A percentile compares a stretch with the other conserved stretches of the same genome.
Conservation (phyloP, 2,888 invertebrate genomes). For the Nebria salina region DNA sequence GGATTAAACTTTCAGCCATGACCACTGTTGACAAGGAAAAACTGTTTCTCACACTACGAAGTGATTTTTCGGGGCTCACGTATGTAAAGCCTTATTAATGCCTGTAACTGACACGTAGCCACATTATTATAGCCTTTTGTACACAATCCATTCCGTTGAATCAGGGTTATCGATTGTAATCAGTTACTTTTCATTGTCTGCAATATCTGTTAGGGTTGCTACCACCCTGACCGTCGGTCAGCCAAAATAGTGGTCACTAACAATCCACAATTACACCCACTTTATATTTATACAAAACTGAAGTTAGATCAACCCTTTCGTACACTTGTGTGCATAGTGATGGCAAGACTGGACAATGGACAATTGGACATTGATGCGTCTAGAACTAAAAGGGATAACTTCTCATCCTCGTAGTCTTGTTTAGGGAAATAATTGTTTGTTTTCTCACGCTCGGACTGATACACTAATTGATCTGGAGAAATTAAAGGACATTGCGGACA, state of each 20-base stretch:
- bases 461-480: constrained; percentile 63
- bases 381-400: constrained; percentile 55
- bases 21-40: constrained; percentile 7
- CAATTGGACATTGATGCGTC: constrained; percentile 50
- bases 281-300: constrained; percentile 13
- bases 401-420: constrained; percentile 50
- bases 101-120: neutral
- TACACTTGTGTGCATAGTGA: constrained; percentile 50
- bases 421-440: constrained; percentile 62
- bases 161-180: neutral
- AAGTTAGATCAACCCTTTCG: constrained; percentile 52
- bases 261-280: constrained; percentile 1
- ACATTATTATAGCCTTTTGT: constrained; percentile 1
- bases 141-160: neutral
- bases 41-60: neutral
- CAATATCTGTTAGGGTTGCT: neutral
- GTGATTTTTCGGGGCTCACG: constrained; percentile 1
- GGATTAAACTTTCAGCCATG: constrained; percentile 38
- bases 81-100: constrained; percentile 1
- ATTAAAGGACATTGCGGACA: constrained; percentile 61
- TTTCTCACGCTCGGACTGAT: constrained; percentile 63
- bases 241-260: neutral
- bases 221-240: neutral
- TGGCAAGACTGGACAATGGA: constrained; percentile 50
- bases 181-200: neutral